Evolutionary conservation across 2,113 vertebrate genomes (phyloP), one percentile per base, ranked within the genome.

Genomic region (Phalacrocorax carbo): DNA sequence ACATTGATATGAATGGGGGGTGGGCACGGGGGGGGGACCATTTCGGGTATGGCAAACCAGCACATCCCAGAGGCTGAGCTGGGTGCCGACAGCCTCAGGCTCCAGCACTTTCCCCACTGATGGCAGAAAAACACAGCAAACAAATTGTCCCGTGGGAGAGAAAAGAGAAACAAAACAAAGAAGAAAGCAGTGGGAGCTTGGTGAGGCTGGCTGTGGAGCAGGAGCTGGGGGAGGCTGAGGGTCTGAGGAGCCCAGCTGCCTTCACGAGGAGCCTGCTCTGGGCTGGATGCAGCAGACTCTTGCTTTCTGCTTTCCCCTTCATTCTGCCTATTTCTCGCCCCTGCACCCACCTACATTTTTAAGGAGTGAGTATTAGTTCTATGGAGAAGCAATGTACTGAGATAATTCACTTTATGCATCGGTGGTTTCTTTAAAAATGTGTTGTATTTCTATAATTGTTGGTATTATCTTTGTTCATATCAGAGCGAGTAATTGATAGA

Each of bases 11-110:
- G 42, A 6, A 4, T 1, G 16, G 49, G 36, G 58, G 23, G 48
- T 13, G 25, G 22, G 14, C 4, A 5, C 0, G 4, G 44, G 16
- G 6, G n/a, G 42, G 48, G 15, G 40, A 0, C 1, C 3, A 1
- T 11, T 76, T 13, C 0, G 26, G 62, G 0, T 2, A 0, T 5
- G 10, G 70, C 54, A 51, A 23, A 62, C 6, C 55, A 32, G 77
- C 57, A 26, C 62, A 18, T 8, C 30, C 40, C 46, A 4, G 7
- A 26, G 71, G 71, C 55, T 38, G 40, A 48, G 75, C 68, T 10
- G 64, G 7, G 38, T 8, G 36, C 42, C 11, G 48, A 1, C 66
- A 29, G 73, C 68, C 68, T 10, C 5, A 1, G 13, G 36, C 34
- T 86, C n/a, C 34, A 10, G 75, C 34, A 15, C 29, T 13, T 70